These are phyloP conservation scores for Eristalis pertinax DNA, from an alignment of 2,888 invertebrate genomes.

Conservation along the genomic window DNA sequence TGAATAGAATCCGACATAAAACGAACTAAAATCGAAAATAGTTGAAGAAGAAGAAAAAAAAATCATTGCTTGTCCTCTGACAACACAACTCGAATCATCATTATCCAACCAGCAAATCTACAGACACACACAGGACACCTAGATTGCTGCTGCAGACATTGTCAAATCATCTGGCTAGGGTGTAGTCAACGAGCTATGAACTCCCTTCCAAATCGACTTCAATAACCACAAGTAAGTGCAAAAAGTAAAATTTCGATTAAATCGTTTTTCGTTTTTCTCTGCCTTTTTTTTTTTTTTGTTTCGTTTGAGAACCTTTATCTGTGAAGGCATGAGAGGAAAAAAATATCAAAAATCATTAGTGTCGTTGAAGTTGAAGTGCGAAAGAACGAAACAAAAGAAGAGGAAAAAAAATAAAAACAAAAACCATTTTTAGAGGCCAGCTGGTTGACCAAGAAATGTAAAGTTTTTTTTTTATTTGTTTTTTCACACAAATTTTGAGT, in stretches of 20 bases:
- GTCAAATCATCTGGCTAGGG: conserved; percentile 25
- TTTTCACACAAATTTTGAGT: conserved; percentile 5
- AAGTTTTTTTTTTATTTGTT: conserved; percentile 36
- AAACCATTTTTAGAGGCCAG: conserved; percentile 49
- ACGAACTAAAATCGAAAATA: not conserved
- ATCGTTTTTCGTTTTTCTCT: not conserved
- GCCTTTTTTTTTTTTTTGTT: not conserved
- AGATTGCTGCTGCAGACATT: not conserved
- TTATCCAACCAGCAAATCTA: conserved; percentile 15
- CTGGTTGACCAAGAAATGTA: conserved; percentile 50
- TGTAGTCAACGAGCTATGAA: conserved; percentile 46
- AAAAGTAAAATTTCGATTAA: not conserved
- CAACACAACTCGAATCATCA: not conserved
- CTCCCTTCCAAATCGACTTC: conserved; percentile 31
- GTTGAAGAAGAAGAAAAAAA: conserved; percentile 18
- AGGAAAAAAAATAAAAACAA: conserved; percentile 11
- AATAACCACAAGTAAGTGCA: conserved; percentile 52
- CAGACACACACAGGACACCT: not conserved
- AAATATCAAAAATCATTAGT: conserved; percentile 3
- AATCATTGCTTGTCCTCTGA: conserved; percentile 18
- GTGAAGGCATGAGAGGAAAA: not conserved
- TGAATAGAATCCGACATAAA: conserved; percentile 16
- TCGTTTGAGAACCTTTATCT: not conserved
- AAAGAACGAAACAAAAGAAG: conserved; percentile 10
- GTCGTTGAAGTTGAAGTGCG: conserved; percentile 1